A percentile compares a stretch with the other conserved stretches of the same genome.
Evolutionary conservation across 2,113 vertebrate species (phyloP).

Genomic region (Gracilinanus agilis): DNA sequence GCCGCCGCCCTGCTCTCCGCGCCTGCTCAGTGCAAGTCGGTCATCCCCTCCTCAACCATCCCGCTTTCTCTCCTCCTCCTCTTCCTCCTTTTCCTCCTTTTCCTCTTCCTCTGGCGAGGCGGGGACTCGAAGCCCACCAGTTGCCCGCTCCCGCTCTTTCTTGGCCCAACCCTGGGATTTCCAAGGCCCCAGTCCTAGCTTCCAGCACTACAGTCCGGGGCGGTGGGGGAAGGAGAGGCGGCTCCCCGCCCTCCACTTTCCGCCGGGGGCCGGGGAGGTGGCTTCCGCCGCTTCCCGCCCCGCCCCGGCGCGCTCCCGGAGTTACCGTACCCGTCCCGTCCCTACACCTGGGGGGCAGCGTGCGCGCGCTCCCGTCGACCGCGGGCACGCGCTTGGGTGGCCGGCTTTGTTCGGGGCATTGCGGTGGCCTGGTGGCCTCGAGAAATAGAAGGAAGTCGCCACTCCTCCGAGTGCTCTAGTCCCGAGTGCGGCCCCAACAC

Average conservation of each 20-base stretch:
- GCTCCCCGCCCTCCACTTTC: neutral
- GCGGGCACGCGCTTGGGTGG: too few relatives aligned
- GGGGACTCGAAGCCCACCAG: neutral
- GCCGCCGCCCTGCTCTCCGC: fast-evolving
- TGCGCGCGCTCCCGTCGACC: too few relatives aligned
- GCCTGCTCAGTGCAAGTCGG: neutral
- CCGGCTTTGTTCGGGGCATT: neutral
- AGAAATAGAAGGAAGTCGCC: too few relatives aligned
- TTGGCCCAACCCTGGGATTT: neutral
- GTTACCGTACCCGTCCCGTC: fast-evolving
- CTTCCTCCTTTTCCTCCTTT: fast-evolving
- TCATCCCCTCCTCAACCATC: neutral
- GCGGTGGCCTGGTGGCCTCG: too few relatives aligned
- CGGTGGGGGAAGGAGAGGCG: fast-evolving
- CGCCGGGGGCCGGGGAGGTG: neutral
- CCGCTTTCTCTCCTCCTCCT: too few relatives aligned
- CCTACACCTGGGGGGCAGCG: too few relatives aligned
- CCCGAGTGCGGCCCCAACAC: too few relatives aligned
- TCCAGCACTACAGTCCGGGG: too few relatives aligned
- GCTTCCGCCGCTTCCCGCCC: neutral
- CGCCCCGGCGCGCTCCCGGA: fast-evolving
- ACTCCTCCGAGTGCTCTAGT: too few relatives aligned
- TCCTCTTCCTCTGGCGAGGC: neutral
- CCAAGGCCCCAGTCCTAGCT: fast-evolving
- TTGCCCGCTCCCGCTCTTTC: fast-evolving